These are phyloP conservation scores for Didymodactylos carnosus DNA, from an alignment of 2,888 invertebrate genomes.

Conservation along the genomic window DNA sequence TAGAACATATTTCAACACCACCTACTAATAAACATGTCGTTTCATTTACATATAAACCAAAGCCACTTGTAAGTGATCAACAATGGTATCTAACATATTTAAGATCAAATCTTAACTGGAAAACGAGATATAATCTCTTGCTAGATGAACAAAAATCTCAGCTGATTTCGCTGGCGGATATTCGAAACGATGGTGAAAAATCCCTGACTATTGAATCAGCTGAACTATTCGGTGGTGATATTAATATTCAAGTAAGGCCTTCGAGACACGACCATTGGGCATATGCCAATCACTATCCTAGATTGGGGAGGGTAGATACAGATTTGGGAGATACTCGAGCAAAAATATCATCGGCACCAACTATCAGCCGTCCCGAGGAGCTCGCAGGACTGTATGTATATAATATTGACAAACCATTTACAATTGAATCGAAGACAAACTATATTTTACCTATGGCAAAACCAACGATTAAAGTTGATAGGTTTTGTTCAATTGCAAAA, in stretches of 20 bases:
- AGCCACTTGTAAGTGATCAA: background rate
- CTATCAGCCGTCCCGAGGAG: background rate
- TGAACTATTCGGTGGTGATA: background rate
- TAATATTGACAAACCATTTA: background rate
- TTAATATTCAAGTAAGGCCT: background rate
- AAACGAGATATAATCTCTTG: background rate
- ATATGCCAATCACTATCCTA: too few species aligned
- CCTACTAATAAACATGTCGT: background rate
- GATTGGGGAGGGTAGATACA: too few species aligned
- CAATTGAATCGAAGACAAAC: background rate
- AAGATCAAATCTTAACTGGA: background rate
- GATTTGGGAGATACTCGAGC: too few species aligned
- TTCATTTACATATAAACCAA: background rate
- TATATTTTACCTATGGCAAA: background rate
- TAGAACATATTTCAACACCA: background rate
- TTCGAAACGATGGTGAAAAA: background rate
- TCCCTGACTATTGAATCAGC: background rate
- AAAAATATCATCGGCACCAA: background rate
- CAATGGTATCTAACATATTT: background rate
- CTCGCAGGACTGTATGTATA: background rate
- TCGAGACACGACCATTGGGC: background rate
- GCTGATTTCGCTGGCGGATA: background rate
- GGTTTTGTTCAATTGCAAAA: background rate
- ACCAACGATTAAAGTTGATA: background rate
- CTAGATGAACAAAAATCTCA: background rate